Percentiles rank a stretch among this genome's conserved stretches.
These are phyloP conservation scores for Malurus melanocephalus DNA, from an alignment of 2,113 vertebrate genomes.

Conservation along the genomic window DNA sequence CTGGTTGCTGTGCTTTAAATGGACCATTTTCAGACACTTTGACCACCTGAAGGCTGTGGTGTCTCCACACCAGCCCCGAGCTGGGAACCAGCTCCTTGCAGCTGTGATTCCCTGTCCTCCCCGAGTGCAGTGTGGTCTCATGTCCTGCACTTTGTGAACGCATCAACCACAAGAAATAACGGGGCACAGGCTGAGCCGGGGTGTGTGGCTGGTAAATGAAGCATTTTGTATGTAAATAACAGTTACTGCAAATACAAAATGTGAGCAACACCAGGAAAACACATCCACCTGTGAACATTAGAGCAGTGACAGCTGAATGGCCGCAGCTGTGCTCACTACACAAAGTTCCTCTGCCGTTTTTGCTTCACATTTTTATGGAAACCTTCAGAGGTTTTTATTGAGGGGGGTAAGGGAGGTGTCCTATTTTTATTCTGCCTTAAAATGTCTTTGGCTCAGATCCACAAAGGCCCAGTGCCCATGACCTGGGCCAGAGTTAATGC, in stretches of 20 bases:
- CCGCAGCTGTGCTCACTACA: neutral
- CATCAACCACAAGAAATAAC: neutral
- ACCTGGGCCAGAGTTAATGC: neutral
- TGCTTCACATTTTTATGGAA: slow-evolving; percentile 29
- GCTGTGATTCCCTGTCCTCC: neutral
- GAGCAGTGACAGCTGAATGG: neutral
- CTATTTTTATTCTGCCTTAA: slow-evolving; percentile 8
- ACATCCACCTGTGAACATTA: neutral
- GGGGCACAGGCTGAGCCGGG: neutral
- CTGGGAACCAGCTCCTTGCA: neutral
- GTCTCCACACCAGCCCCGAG: neutral
- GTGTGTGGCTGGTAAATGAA: neutral
- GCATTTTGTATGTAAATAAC: slow-evolving; percentile 8
- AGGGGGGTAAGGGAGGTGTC: neutral
- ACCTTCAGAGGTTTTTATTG: neutral
- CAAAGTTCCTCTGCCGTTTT: neutral
- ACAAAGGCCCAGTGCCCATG: neutral
- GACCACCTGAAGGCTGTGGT: neutral
- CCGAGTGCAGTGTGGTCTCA: neutral
- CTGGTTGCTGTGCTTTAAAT: neutral
- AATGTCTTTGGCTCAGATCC: slow-evolving; percentile 23
- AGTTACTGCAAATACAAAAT: slow-evolving; percentile 17
- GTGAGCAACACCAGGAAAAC: neutral
- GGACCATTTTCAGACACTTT: neutral
- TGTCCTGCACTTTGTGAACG: rapidly evolving